Conservation (phyloP, 2,113 vertebrate genomes). For the Crocuta crocuta region DNA sequence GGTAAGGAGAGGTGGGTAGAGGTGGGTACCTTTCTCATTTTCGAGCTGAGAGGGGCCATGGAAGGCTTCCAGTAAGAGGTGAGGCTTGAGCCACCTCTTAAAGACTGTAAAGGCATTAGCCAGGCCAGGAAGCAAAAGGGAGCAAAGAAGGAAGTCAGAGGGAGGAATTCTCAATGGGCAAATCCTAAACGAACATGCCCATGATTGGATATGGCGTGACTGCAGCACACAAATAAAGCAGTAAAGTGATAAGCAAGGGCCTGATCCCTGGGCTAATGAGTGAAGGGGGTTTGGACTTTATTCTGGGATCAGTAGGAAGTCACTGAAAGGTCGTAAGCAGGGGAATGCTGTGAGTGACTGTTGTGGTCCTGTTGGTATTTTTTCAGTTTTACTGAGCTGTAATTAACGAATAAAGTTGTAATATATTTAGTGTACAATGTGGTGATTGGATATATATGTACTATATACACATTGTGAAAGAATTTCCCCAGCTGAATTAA, state of each 20-base stretch:
- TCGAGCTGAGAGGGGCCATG: background rate
- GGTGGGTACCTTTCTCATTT: background rate
- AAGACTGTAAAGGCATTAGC: background rate
- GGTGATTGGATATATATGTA: background rate
- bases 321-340: background rate
- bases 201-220: background rate
- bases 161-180: background rate
- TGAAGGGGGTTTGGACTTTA: background rate
- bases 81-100: background rate
- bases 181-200: background rate
- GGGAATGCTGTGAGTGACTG: background rate
- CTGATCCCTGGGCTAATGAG: background rate
- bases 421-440: background rate
- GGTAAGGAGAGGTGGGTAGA: background rate
- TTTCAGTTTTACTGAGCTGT: background rate
- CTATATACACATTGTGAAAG: background rate
- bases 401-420: background rate
- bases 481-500: background rate
- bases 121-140: background rate
- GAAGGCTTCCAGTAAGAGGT: slow-evolving; percentile 2
- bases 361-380: background rate
- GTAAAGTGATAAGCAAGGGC: background rate
- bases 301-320: background rate
- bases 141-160: background rate
- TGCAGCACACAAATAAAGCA: background rate